Percentiles rank a stretch among this genome's conserved stretches.
Evolutionary conservation across 2,888 invertebrate species (phyloP).

Genomic region (Meteorus cinctellus): DNA sequence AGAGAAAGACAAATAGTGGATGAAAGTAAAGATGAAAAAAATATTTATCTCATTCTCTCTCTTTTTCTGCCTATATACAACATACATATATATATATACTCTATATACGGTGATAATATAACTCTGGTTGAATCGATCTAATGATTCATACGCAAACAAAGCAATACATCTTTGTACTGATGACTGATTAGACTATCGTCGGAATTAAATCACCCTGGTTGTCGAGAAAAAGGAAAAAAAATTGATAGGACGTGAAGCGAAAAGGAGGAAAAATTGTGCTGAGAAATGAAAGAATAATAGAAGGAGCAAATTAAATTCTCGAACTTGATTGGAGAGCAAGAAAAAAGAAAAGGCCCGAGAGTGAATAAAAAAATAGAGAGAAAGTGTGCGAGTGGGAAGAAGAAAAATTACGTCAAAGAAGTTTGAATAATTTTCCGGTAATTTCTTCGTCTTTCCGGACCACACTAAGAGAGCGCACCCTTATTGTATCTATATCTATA

Average conservation of each 20-base stretch:
- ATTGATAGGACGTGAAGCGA: too few species aligned
- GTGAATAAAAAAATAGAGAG: not conserved
- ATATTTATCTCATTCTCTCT: not conserved
- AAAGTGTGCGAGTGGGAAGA: not conserved
- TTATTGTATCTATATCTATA: not conserved
- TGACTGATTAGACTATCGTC: not conserved
- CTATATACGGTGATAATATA: too few species aligned
- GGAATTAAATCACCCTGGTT: not conserved
- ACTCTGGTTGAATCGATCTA: too few species aligned
- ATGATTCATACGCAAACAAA: too few species aligned
- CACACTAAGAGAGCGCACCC: not conserved
- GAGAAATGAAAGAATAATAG: conserved; percentile 30
- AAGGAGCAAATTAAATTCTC: conserved; percentile 42
- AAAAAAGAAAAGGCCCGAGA: conserved; percentile 9
- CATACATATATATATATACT: too few species aligned
- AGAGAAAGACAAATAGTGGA: conserved; percentile 5
- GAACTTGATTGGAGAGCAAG: conserved; percentile 33
- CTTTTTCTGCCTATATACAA: too few species aligned
- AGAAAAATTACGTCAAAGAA: conserved; percentile 33
- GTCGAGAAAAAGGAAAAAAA: too few species aligned
- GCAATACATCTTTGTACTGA: too few species aligned
- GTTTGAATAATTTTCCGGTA: conserved; percentile 47
- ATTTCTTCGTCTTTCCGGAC: conserved; percentile 43
- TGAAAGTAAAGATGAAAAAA: not conserved
- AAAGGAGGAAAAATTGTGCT: not conserved